A percentile compares a stretch with the other conserved stretches of the same genome.
These are phyloP conservation scores for Sarcophaga peregrina DNA, from an alignment of 1,140 invertebrate genomes.

Conservation along the genomic window DNA sequence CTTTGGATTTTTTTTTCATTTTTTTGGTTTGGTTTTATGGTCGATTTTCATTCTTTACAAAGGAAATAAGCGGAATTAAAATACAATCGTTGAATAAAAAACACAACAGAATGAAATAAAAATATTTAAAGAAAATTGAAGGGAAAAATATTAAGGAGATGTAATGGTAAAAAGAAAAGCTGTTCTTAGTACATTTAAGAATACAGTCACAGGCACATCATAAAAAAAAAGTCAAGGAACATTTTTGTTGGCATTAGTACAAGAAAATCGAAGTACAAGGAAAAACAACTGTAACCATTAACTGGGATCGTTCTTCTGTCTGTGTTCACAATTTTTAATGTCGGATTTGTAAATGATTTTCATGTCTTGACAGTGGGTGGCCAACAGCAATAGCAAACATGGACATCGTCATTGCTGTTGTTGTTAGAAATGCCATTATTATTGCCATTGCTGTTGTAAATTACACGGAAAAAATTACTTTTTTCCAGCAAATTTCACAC, in stretches of 20 bases:
- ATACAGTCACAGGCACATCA: background rate
- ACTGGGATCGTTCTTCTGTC: background rate
- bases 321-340: background rate
- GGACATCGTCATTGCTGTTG: no score
- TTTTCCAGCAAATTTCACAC: no score
- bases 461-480: no score
- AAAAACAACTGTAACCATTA: background rate
- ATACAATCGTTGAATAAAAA: background rate
- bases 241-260: no score
- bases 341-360: constrained; percentile 11
- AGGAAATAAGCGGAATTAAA: background rate
- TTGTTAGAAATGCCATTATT: no score
- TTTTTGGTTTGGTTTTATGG: background rate
- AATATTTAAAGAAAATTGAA: background rate
- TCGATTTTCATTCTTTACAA: background rate
- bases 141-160: background rate
- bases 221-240: background rate
- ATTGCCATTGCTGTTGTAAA: no score
- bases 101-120: background rate
- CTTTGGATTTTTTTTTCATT: background rate
- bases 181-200: no score
- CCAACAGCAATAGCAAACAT: background rate
- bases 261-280: no score
- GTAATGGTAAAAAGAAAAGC: background rate
- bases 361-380: constrained; percentile 36